These are phyloP conservation scores for Tuberolachnus salignus DNA, from an alignment of 2,888 invertebrate genomes.

Conservation along the genomic window DNA sequence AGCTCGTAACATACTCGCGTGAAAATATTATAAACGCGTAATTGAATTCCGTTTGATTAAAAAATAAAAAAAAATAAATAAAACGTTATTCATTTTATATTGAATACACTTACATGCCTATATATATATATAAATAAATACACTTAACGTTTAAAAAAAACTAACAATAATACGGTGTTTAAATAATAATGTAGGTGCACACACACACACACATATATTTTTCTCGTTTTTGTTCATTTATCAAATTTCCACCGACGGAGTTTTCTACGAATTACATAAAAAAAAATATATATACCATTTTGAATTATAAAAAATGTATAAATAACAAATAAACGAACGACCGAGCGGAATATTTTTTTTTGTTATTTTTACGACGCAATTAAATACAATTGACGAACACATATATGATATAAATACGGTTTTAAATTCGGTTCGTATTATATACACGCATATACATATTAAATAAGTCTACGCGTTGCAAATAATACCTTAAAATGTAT, in stretches of 20 bases:
- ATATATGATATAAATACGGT: too few species aligned
- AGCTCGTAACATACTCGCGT: background rate
- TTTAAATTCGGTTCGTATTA: too few species aligned
- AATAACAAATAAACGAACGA: background rate
- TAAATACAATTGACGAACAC: conserved; percentile 11
- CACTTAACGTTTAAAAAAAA: background rate
- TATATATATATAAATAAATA: conserved; percentile 23
- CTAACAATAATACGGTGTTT: conserved; percentile 7
- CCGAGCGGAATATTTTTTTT: too few species aligned
- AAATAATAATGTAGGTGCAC: background rate
- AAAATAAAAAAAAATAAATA: conserved; percentile 16
- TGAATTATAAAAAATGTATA: background rate
- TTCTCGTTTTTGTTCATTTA: conserved; percentile 27
- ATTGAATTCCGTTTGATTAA: conserved; percentile 32
- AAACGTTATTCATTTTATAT: conserved; percentile 7
- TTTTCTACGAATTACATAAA: conserved; percentile 36
- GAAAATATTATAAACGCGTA: conserved; percentile 34
- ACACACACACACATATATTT: background rate
- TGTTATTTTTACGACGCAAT: conserved; percentile 34
- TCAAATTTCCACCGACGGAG: conserved; percentile 36
- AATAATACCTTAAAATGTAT: too few species aligned
- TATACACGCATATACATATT: too few species aligned
- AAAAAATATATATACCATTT: background rate
- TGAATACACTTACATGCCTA: too few species aligned
- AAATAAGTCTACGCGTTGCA: too few species aligned